A percentile compares a stretch with the other conserved stretches of the same genome.
Evolutionary conservation across 2,888 invertebrate species (phyloP).

Genomic region (Callosobruchus maculatus): DNA sequence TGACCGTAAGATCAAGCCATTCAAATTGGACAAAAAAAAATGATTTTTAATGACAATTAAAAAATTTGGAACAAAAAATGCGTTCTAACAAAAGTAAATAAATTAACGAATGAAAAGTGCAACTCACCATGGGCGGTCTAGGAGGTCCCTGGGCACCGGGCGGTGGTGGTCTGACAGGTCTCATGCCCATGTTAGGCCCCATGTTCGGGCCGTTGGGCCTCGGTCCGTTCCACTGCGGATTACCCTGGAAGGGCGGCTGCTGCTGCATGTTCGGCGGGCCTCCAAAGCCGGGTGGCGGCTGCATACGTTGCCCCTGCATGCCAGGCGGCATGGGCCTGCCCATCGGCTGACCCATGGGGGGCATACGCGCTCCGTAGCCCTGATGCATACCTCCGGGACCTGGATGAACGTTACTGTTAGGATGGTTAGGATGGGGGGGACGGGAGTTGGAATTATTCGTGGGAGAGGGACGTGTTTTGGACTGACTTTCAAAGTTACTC

Average conservation of each 20-base stretch:
- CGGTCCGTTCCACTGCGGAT: slow-evolving; percentile 56
- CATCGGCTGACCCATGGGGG: slow-evolving; percentile 50
- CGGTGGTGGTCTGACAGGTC: slow-evolving; percentile 57
- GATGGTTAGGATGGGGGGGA: slow-evolving; percentile 59
- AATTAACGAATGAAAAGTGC: too few species aligned
- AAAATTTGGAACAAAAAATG: too few species aligned
- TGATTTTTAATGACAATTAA: too few species aligned
- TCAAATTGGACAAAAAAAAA: too few species aligned
- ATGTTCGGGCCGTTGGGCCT: slow-evolving; percentile 53
- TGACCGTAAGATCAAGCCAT: too few species aligned
- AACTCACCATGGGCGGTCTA: slow-evolving; percentile 57
- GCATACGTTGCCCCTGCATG: slow-evolving; percentile 56
- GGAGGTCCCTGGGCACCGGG: slow-evolving; percentile 61
- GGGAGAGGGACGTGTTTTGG: slow-evolving; percentile 82
- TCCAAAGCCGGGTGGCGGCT: slow-evolving; percentile 57
- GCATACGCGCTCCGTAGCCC: slow-evolving; percentile 55
- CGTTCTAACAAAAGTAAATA: too few species aligned
- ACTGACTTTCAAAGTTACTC: slow-evolving; percentile 87
- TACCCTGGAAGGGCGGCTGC: slow-evolving; percentile 56
- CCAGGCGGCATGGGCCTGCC: slow-evolving; percentile 52
- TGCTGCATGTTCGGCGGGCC: slow-evolving; percentile 54
- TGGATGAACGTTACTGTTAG: slow-evolving; percentile 55
- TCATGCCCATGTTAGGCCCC: slow-evolving; percentile 47
- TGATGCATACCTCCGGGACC: slow-evolving; percentile 48
- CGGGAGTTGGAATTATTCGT: slow-evolving; percentile 62